A percentile compares a stretch with the other conserved stretches of the same genome.
Evolutionary conservation across 2,113 vertebrate species (phyloP).

Genomic region (Thamnophis sirtalis): DNA sequence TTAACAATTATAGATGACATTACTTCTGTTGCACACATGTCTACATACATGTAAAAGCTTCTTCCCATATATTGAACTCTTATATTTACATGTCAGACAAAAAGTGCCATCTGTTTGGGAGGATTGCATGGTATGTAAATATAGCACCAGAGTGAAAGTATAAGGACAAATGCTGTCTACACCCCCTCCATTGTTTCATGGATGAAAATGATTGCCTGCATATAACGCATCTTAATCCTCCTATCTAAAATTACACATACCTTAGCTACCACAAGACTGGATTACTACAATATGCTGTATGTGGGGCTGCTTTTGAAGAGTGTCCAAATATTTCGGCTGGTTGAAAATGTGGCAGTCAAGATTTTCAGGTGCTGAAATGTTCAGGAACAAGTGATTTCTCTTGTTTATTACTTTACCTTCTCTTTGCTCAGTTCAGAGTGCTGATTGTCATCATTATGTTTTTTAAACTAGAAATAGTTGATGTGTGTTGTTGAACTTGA

Average conservation of each 20-base stretch:
- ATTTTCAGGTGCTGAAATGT: not conserved
- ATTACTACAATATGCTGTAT: not conserved
- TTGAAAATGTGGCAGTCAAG: not conserved
- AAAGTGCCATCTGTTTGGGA: not conserved
- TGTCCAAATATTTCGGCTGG: not conserved
- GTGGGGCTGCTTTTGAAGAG: not conserved
- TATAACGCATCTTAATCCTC: not conserved
- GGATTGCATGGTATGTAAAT: not conserved
- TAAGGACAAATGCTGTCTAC: not conserved
- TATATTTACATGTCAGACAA: not conserved
- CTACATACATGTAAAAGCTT: not conserved
- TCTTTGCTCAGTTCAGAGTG: not conserved
- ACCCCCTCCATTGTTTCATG: not conserved
- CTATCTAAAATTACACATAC: not conserved
- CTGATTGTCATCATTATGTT: not conserved
- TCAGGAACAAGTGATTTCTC: not conserved
- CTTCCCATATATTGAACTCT: not conserved
- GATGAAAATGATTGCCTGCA: not conserved
- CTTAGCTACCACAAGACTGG: not conserved
- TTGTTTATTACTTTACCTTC: not conserved
- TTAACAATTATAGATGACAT: not conserved
- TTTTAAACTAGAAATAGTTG: not conserved
- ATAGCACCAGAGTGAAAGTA: not conserved
- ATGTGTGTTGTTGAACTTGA: not conserved
- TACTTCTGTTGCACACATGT: not conserved